Conservation (phyloP, 2,113 vertebrate species). For the Chaetodon trifascialis region DNA sequence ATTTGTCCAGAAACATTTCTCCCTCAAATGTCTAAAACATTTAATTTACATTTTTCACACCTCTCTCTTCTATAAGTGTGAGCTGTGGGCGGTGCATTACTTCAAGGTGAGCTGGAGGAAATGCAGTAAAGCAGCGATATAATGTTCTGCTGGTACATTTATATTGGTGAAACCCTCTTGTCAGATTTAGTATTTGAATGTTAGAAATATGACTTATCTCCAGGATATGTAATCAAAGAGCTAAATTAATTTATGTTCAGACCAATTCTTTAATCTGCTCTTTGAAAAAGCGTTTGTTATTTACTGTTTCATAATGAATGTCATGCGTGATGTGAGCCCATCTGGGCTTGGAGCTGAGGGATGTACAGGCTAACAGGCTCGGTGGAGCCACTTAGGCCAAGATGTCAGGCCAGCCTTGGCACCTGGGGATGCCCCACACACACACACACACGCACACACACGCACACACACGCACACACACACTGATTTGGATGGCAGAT, state of each 20-base stretch:
- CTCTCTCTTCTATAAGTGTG: background rate
- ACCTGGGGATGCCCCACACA: conserved; percentile 31
- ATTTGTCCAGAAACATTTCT: background rate
- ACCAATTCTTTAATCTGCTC: background rate
- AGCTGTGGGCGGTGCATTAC: no score
- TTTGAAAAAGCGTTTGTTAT: background rate
- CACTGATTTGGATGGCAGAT: conserved; percentile 6
- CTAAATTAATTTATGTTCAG: background rate
- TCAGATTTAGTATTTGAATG: no score
- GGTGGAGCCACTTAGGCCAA: background rate
- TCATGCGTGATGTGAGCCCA: background rate
- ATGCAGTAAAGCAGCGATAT: no score
- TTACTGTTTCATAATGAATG: background rate
- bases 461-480: conserved; percentile 17
- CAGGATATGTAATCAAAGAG: background rate
- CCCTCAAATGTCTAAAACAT: background rate
- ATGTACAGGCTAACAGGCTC: background rate
- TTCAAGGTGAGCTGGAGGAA: no score
- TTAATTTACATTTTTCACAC: background rate
- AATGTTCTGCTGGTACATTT: no score
- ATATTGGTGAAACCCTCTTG: no score
- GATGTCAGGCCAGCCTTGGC: conserved; percentile 2
- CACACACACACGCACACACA: conserved; percentile 5
- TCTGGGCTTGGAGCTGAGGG: background rate
- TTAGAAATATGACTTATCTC: no score